phyloP scores from a whole-genome alignment of 2,888 invertebrate species.

The Sphecodes monilicornis region DNA sequence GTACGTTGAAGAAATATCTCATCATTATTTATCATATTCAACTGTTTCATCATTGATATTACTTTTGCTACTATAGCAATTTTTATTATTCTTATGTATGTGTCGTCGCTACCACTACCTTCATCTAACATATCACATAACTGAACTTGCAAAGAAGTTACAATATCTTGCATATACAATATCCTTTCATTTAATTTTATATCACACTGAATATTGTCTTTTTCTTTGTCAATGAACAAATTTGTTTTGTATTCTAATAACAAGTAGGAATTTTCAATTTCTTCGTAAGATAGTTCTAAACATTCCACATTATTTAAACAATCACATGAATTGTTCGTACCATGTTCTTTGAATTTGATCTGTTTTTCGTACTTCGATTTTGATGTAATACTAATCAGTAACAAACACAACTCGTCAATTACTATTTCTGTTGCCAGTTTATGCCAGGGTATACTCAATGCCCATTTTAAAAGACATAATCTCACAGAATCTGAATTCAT shows the following conservation, averaged over 20 bases:
- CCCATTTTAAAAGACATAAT: slow-evolving; percentile 75
- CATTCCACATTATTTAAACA: slow-evolving; percentile 29
- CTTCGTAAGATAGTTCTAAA: slow-evolving; percentile 42
- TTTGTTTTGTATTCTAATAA: slow-evolving; percentile 67
- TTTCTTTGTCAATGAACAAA: slow-evolving; percentile 68
- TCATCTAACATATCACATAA: slow-evolving; percentile 58
- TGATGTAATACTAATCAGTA: slow-evolving; percentile 73
- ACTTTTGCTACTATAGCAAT: slow-evolving; percentile 72
- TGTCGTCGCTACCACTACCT: slow-evolving; percentile 47
- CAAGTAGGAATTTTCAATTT: slow-evolving; percentile 73
- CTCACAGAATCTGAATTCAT: slow-evolving; percentile 70
- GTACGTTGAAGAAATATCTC: slow-evolving; percentile 50
- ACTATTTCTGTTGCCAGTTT: slow-evolving; percentile 61
- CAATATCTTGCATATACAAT: slow-evolving; percentile 53
- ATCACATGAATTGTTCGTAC: slow-evolving; percentile 25
- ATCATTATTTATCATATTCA: slow-evolving; percentile 69
- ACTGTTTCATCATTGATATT: slow-evolving; percentile 71
- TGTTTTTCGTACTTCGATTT: slow-evolving; percentile 54
- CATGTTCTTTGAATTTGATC: slow-evolving; percentile 17
- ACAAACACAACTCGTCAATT: slow-evolving; percentile 73
- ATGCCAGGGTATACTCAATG: slow-evolving; percentile 71
- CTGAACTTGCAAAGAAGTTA: slow-evolving; percentile 58
- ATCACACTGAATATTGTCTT: slow-evolving; percentile 46
- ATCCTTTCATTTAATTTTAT: slow-evolving; percentile 43
- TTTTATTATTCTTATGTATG: slow-evolving; percentile 69